Percentiles rank a stretch among this genome's conserved stretches.
Evolutionary conservation across 2,113 vertebrate species (phyloP).

Genomic region (Hypocryptadius cinnamomeus): DNA sequence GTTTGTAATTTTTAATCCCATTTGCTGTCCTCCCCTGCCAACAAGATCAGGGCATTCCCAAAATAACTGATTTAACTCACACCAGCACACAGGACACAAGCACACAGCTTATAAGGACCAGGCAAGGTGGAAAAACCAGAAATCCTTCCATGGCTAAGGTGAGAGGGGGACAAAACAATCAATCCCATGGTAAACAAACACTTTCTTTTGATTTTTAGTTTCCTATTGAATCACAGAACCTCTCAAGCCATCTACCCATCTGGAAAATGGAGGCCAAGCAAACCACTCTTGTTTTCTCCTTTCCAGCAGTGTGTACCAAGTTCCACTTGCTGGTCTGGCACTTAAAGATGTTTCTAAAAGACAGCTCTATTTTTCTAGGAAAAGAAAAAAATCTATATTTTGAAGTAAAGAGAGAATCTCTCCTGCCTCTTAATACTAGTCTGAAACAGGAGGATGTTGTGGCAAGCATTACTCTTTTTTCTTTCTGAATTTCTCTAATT

Average conservation of each 20-base stretch:
- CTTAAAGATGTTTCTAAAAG: neutral
- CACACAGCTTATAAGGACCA: neutral
- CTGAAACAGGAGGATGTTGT: neutral
- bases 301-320: neutral
- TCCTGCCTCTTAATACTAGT: neutral
- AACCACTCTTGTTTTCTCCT: neutral
- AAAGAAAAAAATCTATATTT: neutral
- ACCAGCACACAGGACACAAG: neutral
- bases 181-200: neutral
- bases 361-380: neutral
- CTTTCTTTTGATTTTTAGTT: neutral
- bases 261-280: neutral
- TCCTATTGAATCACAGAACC: neutral
- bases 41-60: neutral
- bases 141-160: neutral
- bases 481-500: neutral
- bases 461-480: neutral
- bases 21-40: neutral
- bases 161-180: neutral
- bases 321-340: neutral
- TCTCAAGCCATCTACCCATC: neutral
- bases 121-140: neutral
- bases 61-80: neutral
- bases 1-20: neutral
- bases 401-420: neutral